A percentile compares a stretch with the other conserved stretches of the same genome.
These are phyloP conservation scores for Chelonus formosanus DNA, from an alignment of 2,888 invertebrate species.

Conservation along the genomic window DNA sequence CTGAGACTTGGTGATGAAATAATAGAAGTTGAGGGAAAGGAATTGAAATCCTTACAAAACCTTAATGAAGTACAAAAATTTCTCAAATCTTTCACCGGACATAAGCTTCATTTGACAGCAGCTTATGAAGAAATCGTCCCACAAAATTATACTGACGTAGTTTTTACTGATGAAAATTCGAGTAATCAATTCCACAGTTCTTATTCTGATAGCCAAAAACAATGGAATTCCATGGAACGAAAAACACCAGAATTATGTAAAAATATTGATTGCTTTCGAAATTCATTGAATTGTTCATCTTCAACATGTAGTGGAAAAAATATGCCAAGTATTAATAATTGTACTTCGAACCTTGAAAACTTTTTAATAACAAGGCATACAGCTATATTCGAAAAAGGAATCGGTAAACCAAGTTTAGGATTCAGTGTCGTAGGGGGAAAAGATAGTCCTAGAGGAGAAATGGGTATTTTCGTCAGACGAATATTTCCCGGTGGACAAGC, in stretches of 20 bases:
- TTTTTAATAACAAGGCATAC: constrained; percentile 52
- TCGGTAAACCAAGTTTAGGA: constrained; percentile 70
- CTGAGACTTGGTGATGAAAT: constrained; percentile 88
- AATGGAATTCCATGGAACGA: constrained; percentile 15
- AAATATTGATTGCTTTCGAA: constrained; percentile 2
- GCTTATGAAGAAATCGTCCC: constrained; percentile 61
- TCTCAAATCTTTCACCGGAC: constrained; percentile 57
- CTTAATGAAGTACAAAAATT: constrained; percentile 61
- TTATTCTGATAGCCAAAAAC: constrained; percentile 32
- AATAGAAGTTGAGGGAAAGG: constrained; percentile 85
- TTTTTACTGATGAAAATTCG: constrained; percentile 33
- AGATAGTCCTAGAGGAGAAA: constrained; percentile 70
- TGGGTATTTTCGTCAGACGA: constrained; percentile 72
- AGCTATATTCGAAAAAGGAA: constrained; percentile 67
- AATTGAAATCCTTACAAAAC: constrained; percentile 74
- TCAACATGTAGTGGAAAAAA: constrained; percentile 40
- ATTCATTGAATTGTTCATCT: too few species aligned
- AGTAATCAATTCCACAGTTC: constrained; percentile 37
- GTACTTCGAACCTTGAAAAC: constrained; percentile 46
- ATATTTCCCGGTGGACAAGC: constrained; percentile 71
- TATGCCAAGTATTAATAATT: constrained; percentile 22
- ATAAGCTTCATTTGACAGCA: constrained; percentile 55
- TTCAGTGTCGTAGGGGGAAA: constrained; percentile 73
- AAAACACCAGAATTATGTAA: constrained; percentile 22
- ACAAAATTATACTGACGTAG: constrained; percentile 41